phyloP scores from a whole-genome alignment of 2,113 vertebrate species.

The Microtus ochrogaster region DNA sequence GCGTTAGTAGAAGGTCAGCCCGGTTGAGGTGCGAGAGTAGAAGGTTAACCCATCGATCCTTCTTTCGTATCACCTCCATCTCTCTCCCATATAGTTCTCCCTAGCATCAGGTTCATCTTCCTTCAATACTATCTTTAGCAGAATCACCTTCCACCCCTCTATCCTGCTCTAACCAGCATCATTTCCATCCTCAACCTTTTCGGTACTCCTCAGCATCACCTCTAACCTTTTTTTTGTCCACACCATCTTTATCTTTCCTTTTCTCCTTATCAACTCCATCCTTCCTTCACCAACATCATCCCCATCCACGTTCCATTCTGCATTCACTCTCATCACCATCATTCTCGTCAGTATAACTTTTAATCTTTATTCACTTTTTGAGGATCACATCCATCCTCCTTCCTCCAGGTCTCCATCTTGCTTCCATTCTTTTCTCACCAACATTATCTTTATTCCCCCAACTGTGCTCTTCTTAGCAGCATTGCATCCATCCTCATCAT shows the following conservation, averaged over 20 bases:
- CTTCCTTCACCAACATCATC: neutral
- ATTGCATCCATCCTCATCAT: no score
- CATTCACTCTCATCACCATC: no score
- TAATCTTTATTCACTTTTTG: neutral
- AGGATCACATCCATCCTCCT: neutral
- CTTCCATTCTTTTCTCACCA: neutral
- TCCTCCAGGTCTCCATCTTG: neutral
- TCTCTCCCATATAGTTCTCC: neutral
- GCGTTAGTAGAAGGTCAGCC: no score
- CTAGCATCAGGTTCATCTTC: neutral
- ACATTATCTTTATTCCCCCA: no score
- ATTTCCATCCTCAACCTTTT: no score
- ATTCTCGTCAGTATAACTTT: neutral
- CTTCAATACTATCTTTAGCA: neutral
- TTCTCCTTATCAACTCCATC: no score
- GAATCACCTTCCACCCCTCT: no score
- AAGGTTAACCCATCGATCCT: rapidly evolving
- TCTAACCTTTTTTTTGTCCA: neutral
- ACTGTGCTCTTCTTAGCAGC: neutral
- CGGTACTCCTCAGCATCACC: no score
- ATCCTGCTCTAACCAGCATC: no score
- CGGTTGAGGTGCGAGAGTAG: no score
- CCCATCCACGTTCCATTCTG: neutral
- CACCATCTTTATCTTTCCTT: neutral
- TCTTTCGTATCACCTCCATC: no score